A percentile compares a stretch with the other conserved stretches of the same genome.
Evolutionary conservation across 2,113 vertebrate species (phyloP).

Genomic region (Xenus cinereus): DNA sequence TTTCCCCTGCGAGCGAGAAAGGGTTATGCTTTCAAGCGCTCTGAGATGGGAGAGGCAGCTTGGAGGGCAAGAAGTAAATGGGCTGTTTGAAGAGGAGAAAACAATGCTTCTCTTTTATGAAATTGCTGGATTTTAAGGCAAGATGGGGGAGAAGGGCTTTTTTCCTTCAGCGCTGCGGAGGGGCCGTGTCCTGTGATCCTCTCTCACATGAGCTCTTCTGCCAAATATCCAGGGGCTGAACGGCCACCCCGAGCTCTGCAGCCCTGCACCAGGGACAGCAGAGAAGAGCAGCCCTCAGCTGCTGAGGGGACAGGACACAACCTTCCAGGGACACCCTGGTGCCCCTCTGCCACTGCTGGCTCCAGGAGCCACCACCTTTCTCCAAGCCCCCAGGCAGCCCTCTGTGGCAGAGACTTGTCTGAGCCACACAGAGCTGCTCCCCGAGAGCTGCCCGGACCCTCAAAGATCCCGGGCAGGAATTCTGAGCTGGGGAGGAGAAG

Average conservation of each 20-base stretch:
- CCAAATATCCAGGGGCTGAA: not conserved
- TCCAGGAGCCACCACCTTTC: fast-evolving
- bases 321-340: not conserved
- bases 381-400: not conserved
- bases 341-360: not conserved
- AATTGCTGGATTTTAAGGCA: not conserved
- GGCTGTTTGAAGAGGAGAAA: not conserved
- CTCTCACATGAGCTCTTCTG: not conserved
- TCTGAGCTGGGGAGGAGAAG: not conserved
- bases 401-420: fast-evolving
- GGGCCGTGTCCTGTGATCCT: not conserved
- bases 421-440: not conserved
- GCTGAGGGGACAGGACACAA: fast-evolving
- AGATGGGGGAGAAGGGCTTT: not conserved
- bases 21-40: not conserved
- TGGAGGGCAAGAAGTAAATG: not conserved
- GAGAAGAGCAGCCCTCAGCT: fast-evolving
- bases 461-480: not conserved
- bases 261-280: not conserved
- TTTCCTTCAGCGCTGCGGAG: fast-evolving
- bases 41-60: not conserved
- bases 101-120: not conserved
- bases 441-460: not conserved
- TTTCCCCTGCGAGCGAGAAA: not conserved
- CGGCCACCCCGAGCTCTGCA: not conserved